Conservation (phyloP, 1,140 invertebrate species). For the Schmidtea mediterranea region DNA sequence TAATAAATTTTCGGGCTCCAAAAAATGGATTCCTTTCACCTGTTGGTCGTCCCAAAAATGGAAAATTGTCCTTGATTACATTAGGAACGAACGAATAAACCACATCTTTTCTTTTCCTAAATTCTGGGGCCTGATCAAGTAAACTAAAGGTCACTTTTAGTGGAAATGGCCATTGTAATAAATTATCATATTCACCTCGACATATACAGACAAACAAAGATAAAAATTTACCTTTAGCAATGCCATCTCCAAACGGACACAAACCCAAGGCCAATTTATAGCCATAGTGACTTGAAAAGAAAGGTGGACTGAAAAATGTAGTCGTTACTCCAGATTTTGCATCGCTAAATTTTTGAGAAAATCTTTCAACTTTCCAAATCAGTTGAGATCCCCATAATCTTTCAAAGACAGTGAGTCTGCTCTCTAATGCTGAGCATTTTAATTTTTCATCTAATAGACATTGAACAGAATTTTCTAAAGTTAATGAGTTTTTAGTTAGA, state of each 20-base stretch:
- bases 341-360: neutral
- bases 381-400: neutral
- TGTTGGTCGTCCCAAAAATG: neutral
- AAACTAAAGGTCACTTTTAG: neutral
- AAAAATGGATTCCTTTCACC: neutral
- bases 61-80: neutral
- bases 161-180: slow-evolving; percentile 3
- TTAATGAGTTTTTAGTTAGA: neutral
- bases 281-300: neutral
- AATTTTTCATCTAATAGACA: neutral
- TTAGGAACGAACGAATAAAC: neutral
- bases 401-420: neutral
- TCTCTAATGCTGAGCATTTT: neutral
- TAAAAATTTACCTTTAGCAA: neutral
- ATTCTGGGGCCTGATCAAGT: neutral
- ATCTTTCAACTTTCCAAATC: neutral
- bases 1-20: neutral
- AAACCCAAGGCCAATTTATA: neutral
- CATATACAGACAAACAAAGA: slow-evolving; percentile 1
- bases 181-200: neutral
- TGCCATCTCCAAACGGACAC: slow-evolving; percentile 3
- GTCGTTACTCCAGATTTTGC: neutral
- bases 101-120: neutral
- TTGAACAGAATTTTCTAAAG: neutral
- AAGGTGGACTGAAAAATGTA: neutral